These are phyloP conservation scores for Gastrophysa polygoni DNA, from an alignment of 2,888 invertebrate species.

Conservation along the genomic window DNA sequence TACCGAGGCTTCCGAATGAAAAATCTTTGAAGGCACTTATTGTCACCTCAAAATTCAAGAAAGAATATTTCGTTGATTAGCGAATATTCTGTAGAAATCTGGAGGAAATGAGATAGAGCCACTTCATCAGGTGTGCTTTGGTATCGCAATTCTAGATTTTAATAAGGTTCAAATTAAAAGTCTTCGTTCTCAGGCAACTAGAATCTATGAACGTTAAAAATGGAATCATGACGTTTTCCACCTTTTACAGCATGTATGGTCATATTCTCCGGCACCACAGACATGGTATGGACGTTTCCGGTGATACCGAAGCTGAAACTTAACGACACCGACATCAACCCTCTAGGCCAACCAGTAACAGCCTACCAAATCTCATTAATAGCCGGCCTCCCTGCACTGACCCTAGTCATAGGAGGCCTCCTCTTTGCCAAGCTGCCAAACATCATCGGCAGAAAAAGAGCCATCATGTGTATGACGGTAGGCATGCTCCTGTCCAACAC, in stretches of 20 bases:
- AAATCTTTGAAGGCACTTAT: no score
- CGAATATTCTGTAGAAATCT: no score
- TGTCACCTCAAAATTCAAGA: no score
- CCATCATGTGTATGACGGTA: conserved; percentile 65
- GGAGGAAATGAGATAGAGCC: no score
- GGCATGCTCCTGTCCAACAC: conserved; percentile 64
- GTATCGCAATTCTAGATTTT: no score
- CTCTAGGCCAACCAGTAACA: conserved; percentile 29
- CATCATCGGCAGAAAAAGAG: conserved; percentile 67
- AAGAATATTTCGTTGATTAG: no score
- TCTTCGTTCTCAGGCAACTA: no score
- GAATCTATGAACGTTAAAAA: no score
- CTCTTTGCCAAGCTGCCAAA: conserved; percentile 27
- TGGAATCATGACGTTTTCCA: no score
- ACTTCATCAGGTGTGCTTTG: no score
- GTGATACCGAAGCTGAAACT: conserved; percentile 30
- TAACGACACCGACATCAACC: conserved; percentile 29
- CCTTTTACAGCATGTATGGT: not conserved
- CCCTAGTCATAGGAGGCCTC: conserved; percentile 28
- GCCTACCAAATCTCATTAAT: conserved; percentile 33
- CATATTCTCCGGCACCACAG: not conserved
- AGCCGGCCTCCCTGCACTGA: conserved; percentile 29
- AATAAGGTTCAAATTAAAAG: no score
- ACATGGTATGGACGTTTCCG: conserved; percentile 38
- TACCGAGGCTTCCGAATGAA: no score